Evolutionary conservation across 2,113 vertebrate genomes (phyloP), one percentile per base, ranked within the genome.

Genomic region (Scolopax mira): DNA sequence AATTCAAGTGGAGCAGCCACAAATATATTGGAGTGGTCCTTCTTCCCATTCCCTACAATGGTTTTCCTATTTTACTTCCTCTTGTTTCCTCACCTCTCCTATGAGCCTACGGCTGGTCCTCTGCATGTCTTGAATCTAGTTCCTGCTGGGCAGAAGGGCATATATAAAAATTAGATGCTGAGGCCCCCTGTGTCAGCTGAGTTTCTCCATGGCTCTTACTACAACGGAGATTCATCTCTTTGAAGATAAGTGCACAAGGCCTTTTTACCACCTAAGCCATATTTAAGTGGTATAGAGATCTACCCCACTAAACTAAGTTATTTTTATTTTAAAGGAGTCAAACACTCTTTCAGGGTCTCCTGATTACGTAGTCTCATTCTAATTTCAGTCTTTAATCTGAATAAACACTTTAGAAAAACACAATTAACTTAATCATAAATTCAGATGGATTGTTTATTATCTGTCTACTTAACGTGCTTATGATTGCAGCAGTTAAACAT

Each of bases 381-480:
- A 92, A 94, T 95, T 96, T 92, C 90, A 89, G 79, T 88, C 83
- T 89, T 96, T 94, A 97, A 95, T 92, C 88, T 86, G 93, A 96
- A 90, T 95, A 95, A 96, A 96, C 79, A 93, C 2, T 1, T 95
- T 93, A 94, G 95, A 94, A 94, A 94, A 94, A 95, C 82, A 91
- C 92, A 93, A 94, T 97, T 96, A 96, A 96, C 79, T 92, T 93
- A 89, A 95, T 96, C 92, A 96, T 92, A 95, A 96, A 96, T 95
- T 95, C 83, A 96, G 88, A 93, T 90, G 80, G 86, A 95, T 96
- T 96, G 92, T 96, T 96, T 96, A 95, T 97, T 95, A 94, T 96
- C 93, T 85, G 77, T 90, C 93, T 92, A 73, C 80, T 90, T 96
- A 97, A 96, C 85, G 96, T 82, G 93, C 92, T 96, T 94, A 94